These are phyloP conservation scores for Periphyllus acericola DNA, from an alignment of 2,888 invertebrate genomes.

Conservation along the genomic window DNA sequence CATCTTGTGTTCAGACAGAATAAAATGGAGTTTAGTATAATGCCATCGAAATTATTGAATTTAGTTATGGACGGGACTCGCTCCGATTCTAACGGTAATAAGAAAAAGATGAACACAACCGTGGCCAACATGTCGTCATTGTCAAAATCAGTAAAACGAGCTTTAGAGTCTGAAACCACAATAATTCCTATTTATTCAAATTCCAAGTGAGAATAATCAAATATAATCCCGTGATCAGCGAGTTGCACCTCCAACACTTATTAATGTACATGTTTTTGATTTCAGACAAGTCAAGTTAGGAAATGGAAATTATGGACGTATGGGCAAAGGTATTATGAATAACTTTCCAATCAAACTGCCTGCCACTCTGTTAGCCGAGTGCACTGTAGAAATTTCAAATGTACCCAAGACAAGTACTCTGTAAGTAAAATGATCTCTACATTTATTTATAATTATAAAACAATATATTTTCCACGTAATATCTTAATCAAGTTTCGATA, in stretches of 20 bases:
- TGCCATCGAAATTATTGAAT: slow-evolving; percentile 64
- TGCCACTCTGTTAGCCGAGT: slow-evolving; percentile 65
- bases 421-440: slow-evolving; percentile 38
- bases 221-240: not conserved
- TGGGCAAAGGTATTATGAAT: not conserved
- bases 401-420: slow-evolving; percentile 26
- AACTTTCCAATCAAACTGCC: slow-evolving; percentile 63
- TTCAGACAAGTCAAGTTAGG: slow-evolving; percentile 22
- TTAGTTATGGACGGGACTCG: slow-evolving; percentile 64
- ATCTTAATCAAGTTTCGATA: not conserved
- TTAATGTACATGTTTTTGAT: not conserved
- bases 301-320: slow-evolving; percentile 1
- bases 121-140: slow-evolving; percentile 1
- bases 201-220: slow-evolving; percentile 31
- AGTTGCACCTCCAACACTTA: not conserved
- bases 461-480: not conserved
- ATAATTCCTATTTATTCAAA: slow-evolving; percentile 49
- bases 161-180: slow-evolving; percentile 38
- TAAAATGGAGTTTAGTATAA: slow-evolving; percentile 61
- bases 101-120: slow-evolving; percentile 25
- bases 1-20: slow-evolving; percentile 16
- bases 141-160: slow-evolving; percentile 40
- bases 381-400: slow-evolving; percentile 64
- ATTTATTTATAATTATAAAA: not conserved
- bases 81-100: slow-evolving; percentile 6